Evolutionary conservation across 2,113 vertebrate species (phyloP), one percentile per base, ranked within the genome.

Genomic region (Trachemys scripta): DNA sequence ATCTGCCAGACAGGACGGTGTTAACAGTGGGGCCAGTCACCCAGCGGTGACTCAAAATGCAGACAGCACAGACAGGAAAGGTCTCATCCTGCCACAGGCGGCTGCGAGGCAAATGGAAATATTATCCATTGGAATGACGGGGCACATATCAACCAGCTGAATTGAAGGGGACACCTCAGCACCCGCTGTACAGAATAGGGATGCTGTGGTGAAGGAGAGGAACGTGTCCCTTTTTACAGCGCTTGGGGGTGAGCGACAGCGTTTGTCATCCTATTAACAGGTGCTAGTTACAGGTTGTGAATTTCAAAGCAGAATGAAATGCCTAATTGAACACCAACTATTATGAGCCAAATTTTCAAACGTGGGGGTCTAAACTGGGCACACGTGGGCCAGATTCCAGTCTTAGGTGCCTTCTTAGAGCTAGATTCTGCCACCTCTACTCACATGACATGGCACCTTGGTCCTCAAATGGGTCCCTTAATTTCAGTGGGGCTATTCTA

Each of bases 11-110:
- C 20, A 45, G 72, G 38, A 42, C 9, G 11, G 72, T 45, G 22
- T 47, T 62, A 94, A 90, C 84, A 92, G 80, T 47, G 82, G 79
- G 57, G n/a, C 49, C 87, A 88, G 84, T 90, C 84, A 94, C 93
- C 84, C 89, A 50, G 91, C 69, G 65, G 91, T 78, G 72, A 87
- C 87, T 94, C 89, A 54, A 69, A 90, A 88, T 91, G 76, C 86
- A 87, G 91, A 82, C 24, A 65, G 53, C 79, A 35, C 54, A 81
- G 53, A 81, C 89, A 94, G 51, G 76, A 91, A 38, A 92, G 75
- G 54, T 27, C 29, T 13, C 31, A 53, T 85, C 84, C 79, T 62
- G 59, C 38, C 27, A 80, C 6, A 4, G 27, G 27, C 62, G 2
- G 5, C 47, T 69, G 94, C 57, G 91, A 92, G 65, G 53, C 19